Evolutionary conservation across 2,888 invertebrate species (phyloP), one percentile per base, ranked within the genome.

Genomic region (Cabera pusaria): DNA sequence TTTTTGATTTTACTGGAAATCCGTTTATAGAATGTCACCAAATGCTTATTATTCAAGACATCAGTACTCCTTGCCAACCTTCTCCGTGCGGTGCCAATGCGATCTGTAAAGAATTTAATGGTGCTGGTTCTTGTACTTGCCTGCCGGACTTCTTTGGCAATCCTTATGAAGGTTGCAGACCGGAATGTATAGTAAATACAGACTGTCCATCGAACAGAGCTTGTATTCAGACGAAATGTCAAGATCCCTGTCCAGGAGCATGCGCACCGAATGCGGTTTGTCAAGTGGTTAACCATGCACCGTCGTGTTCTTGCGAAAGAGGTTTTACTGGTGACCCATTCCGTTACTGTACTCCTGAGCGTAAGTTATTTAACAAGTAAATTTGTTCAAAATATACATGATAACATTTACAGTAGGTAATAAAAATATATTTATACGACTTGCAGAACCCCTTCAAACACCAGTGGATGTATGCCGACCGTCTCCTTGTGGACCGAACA

Each of bases 251-350:
- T 62, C 93, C 93, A 2, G 94, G 94, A 48, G 93, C 93, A 4
- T 96, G 95, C 71, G 95, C 94, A 1, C 91, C 92, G 49, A 94
- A 95, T 68, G 93, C 95, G 4, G 77, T 92, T 14, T 95, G 95
- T 64, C 92, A 93, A 79, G 94, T 94, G 8, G 90, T 93, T 2
- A 93, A 93, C 55, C 93, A 94, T 74, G 75, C 94, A 59, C 93
- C 93, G 32, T 89, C 90, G 26, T 93, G 95, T 69, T 91, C 91
- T 24, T 96, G 96, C 69, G 72, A 87, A 12, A 74, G 75, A 28
- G 93, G 93, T 9, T 94, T 90, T 63, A 91, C 92, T 8, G 96
- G 96, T 17, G 94, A 96, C 83, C 94, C 95, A 5, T 94, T 94
- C 81, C 85, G 90, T 35, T 90, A 90, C 44, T 94, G 94, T 58